phyloP scores from a whole-genome alignment of 1,140 invertebrate species.

The Aphidius gifuensis region DNA sequence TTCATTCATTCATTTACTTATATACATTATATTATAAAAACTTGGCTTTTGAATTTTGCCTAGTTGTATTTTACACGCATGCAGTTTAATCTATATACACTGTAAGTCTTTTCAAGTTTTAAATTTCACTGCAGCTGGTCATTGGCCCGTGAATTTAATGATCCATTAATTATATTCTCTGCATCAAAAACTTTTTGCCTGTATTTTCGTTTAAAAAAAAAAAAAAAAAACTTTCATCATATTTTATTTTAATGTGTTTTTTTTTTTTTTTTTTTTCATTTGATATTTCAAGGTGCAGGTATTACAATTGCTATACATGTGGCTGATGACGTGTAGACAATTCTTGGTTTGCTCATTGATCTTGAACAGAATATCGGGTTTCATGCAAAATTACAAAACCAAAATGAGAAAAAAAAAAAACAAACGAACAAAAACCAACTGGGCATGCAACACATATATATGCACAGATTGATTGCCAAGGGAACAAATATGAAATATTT shows the following conservation, averaged over 20 bases:
- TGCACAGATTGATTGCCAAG: not conserved
- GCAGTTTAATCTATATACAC: constrained; percentile 8
- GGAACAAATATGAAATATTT: not conserved
- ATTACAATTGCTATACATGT: no score
- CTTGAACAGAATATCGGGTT: not conserved
- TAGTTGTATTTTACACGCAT: no score
- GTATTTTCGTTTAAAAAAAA: no score
- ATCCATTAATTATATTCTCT: not conserved
- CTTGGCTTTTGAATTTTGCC: no score
- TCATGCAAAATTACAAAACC: constrained; percentile 14
- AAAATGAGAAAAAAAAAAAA: constrained; percentile 17
- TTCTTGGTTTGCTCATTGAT: not conserved
- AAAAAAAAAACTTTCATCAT: no score
- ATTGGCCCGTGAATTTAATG: constrained; percentile 6
- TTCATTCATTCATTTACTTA: no score
- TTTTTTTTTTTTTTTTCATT: no score
- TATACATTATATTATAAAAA: no score
- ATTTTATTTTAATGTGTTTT: no score
- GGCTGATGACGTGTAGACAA: no score
- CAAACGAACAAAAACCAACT: constrained; percentile 3
- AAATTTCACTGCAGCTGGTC: constrained; percentile 9
- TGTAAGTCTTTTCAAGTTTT: constrained; percentile 4
- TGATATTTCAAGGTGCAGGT: no score
- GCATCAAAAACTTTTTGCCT: no score
- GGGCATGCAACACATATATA: constrained; percentile 1